phyloP scores from a whole-genome alignment of 1,140 invertebrate species.

The Nixonia krombeini region DNA sequence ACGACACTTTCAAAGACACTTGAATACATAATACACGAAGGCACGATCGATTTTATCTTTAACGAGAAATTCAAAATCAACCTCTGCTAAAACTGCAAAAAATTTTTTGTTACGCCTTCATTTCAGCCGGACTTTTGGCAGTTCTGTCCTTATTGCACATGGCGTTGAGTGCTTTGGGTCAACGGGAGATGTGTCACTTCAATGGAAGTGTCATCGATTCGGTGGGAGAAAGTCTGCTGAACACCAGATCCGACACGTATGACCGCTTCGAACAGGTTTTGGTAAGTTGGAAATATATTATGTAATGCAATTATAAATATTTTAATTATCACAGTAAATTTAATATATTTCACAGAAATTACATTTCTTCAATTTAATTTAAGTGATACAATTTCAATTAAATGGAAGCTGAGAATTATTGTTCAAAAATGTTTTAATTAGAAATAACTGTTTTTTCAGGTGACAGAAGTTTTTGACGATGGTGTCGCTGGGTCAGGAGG shows the following conservation, averaged over 20 bases:
- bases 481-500: slow-evolving; percentile 49
- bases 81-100: no score
- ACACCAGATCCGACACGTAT: slow-evolving; percentile 54
- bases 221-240: slow-evolving; percentile 56
- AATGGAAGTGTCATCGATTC: slow-evolving; percentile 36
- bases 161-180: slow-evolving; percentile 47
- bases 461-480: slow-evolving; percentile 61
- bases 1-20: no score
- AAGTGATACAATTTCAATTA: neutral
- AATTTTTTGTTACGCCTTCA: slow-evolving; percentile 3
- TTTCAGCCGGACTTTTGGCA: slow-evolving; percentile 60
- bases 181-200: slow-evolving; percentile 32
- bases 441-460: slow-evolving; percentile 47
- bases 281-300: slow-evolving; percentile 32
- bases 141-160: slow-evolving; percentile 60
- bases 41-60: no score
- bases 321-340: no score
- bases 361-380: neutral
- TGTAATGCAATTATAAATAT: no score
- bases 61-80: no score
- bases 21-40: no score
- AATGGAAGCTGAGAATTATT: no score
- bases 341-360: no score
- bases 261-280: slow-evolving; percentile 63
- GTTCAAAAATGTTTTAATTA: no score